These are phyloP conservation scores for Hemichromis elongatus DNA, from an alignment of 2,113 vertebrate genomes.

Conservation along the genomic window DNA sequence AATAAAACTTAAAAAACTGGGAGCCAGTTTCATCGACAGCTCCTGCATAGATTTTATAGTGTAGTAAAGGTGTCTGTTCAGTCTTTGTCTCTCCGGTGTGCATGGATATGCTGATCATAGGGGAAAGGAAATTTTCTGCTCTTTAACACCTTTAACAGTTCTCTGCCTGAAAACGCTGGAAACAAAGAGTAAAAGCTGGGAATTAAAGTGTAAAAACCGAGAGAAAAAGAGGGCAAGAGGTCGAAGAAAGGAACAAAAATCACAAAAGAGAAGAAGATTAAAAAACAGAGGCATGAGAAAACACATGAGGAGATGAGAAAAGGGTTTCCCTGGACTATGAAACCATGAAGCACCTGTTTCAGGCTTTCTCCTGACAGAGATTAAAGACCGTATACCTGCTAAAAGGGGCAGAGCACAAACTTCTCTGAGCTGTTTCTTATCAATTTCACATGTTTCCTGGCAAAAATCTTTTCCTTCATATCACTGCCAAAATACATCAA, in stretches of 20 bases:
- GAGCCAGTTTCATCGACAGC: background rate
- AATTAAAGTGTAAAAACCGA: background rate
- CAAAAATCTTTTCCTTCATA: background rate
- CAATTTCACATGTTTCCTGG: background rate
- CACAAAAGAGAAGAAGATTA: background rate
- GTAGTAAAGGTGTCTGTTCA: constrained; percentile 21
- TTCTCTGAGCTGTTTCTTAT: background rate
- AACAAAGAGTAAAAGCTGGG: background rate
- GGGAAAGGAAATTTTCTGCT: background rate
- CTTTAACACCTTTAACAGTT: constrained; percentile 39
- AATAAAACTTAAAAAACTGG: background rate
- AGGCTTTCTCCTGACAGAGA: background rate
- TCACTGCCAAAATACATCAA: background rate
- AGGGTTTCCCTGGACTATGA: background rate
- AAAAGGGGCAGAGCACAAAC: background rate
- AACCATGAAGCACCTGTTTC: background rate
- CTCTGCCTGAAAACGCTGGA: background rate
- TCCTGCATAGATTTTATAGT: constrained; percentile 6
- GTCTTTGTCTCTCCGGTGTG: background rate
- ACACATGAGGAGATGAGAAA: background rate
- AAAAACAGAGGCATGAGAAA: background rate
- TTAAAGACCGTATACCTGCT: background rate
- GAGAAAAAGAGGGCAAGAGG: background rate
- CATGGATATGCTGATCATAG: background rate
- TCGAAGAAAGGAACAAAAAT: background rate